These are phyloP conservation scores for Scelioninae gen. 1 DNA, from an alignment of 2,888 invertebrate genomes.

Conservation along the genomic window DNA sequence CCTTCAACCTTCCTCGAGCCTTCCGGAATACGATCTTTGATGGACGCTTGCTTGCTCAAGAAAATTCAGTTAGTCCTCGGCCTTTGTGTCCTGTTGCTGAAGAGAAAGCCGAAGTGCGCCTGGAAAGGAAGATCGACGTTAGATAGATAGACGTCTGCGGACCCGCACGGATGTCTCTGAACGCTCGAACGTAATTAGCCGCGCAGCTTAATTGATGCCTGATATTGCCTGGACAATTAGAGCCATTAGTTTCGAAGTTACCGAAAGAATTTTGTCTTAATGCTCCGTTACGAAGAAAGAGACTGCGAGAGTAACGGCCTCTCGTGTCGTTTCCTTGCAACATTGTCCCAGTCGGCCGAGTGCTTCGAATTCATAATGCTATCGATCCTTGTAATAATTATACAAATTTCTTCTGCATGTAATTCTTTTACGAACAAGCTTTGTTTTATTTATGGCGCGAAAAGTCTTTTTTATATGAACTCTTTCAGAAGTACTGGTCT, in stretches of 20 bases:
- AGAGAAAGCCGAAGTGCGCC: constrained; percentile 70
- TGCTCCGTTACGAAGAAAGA: constrained; percentile 42
- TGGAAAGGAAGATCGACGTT: constrained; percentile 69
- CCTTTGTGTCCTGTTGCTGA: constrained; percentile 81
- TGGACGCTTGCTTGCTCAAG: constrained; percentile 83
- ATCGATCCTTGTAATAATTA: constrained; percentile 25
- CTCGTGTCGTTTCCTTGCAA: not conserved
- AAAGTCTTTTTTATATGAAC: constrained; percentile 9
- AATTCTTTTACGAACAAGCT: constrained; percentile 1
- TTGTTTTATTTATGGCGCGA: constrained; percentile 2
- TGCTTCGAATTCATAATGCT: constrained; percentile 11
- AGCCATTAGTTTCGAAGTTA: constrained; percentile 63
- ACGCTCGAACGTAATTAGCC: constrained; percentile 68
- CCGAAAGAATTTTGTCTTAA: constrained; percentile 65
- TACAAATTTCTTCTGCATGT: not conserved
- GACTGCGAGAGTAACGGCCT: not conserved
- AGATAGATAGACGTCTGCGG: constrained; percentile 52
- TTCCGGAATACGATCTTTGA: constrained; percentile 80
- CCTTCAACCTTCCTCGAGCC: constrained; percentile 72
- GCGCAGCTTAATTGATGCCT: constrained; percentile 66
- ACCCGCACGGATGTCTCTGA: constrained; percentile 72
- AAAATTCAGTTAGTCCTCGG: constrained; percentile 84
- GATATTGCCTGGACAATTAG: constrained; percentile 72
- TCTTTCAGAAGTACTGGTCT: too few species aligned
- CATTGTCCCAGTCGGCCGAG: not conserved